A percentile compares a stretch with the other conserved stretches of the same genome.
These are phyloP conservation scores for Pandion haliaetus DNA, from an alignment of 2,113 vertebrate genomes.

Conservation along the genomic window DNA sequence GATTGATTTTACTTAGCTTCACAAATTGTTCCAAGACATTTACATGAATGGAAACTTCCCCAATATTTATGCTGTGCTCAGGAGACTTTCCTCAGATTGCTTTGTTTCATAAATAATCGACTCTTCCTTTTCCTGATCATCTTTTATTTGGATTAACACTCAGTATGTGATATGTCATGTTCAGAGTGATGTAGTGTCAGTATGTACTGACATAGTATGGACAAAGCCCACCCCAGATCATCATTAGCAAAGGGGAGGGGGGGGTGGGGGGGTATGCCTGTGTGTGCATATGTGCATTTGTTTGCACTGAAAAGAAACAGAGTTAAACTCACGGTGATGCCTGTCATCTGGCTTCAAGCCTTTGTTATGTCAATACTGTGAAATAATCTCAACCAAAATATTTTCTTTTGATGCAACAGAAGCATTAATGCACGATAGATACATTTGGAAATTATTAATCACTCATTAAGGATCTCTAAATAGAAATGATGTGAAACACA, in stretches of 20 bases:
- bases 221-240: slow-evolving; percentile 31
- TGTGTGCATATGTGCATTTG: neutral
- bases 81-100: neutral
- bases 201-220: neutral
- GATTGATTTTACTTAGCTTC: neutral
- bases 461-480: neutral
- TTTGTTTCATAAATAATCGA: neutral
- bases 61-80: neutral
- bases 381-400: slow-evolving; percentile 37
- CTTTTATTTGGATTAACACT: neutral
- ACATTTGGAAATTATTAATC: slow-evolving; percentile 46
- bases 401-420: slow-evolving; percentile 53
- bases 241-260: neutral
- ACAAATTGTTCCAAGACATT: neutral
- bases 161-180: neutral
- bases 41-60: neutral
- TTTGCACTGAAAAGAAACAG: slow-evolving; percentile 39
- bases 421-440: neutral
- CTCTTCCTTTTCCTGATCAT: neutral
- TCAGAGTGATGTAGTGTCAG: neutral
- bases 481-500: neutral
- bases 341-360: slow-evolving; percentile 19
- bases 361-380: neutral
- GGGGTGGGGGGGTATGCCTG: neutral
- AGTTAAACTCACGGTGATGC: neutral